Evolutionary conservation across 2,888 invertebrate genomes (phyloP), one percentile per base, ranked within the genome.

Genomic region (Acanthosepion esculentum): DNA sequence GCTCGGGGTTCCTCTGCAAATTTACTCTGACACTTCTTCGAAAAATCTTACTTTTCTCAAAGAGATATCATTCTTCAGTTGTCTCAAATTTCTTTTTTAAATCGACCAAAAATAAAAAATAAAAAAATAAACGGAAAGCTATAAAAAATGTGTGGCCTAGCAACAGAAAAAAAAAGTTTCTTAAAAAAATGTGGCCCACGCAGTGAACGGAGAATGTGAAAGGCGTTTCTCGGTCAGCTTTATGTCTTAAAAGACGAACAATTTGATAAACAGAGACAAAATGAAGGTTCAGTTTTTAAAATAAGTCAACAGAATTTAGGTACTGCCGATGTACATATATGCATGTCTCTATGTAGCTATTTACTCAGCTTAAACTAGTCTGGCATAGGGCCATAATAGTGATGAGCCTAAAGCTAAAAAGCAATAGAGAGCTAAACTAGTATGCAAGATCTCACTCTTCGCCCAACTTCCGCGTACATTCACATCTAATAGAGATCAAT

Each of bases 201-300:
- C 78, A 78, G 78, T 78, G 78, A 29, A 78, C 4, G 41, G 41
- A 41, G 41, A 41, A 41, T 41, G 29, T 26, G 23, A 64, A 64
- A 78, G 78, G 78, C 78, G 78, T 78, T 78, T 78, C 78, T 78
- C 78, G 78, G 78, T 78, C 78, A n/a, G n/a, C 78, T n/a, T 78
- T 0, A 78, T 78, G 41, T 78, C n/a, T 78, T 78, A 10, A 5
- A 78, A 78, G 29, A 29, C 12, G 29, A 78, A 7, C 29, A 29
- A 29, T 78, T n/a, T 78, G 0, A 29, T 29, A 78, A 78, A n/a
- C 78, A 78, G 55, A 55, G 18, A 55, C 78, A 78, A 78, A 78
- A 78, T 78, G 78, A 78, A 78, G 10, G 29, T 29, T n/a, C 29
- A n/a, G 29, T 78, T 78, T 78, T 78, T 29, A 29, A 78, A 78